Evolutionary conservation across 2,797 vertebrate genomes (phyloP), one percentile per base, ranked within the genome.

Genomic region (Etheostoma perlongum): DNA sequence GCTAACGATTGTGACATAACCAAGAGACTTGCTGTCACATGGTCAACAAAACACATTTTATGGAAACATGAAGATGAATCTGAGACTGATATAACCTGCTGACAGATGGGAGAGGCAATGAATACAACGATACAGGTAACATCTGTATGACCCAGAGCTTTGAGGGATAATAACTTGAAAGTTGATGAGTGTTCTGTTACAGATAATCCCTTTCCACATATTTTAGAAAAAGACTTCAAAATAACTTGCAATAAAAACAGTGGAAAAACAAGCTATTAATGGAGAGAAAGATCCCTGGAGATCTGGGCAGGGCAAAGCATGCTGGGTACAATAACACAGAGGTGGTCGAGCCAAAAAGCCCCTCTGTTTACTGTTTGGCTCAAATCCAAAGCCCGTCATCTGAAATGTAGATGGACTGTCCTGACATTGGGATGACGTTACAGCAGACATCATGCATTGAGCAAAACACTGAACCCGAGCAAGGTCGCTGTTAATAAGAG

Each of bases 301-400:
- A 73, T 9, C 19, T 46, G 75, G 54, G 54, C 69, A 21, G 81
- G 66, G 77, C 75, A 79, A 73, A 74, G 80, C 80, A 82, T 69
- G 66, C 65, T 83, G 87, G 78, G 80, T 88, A 81, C 3, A 12
- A 81, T 63, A 84, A 82, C 74, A 81, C 14, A 18, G 63, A 62
- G 63, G 40, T 65, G 76, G 74, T n/a, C 21, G 14, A 55, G 59
- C 48, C 59, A 53, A 7, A 67, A 23, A 51, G 74, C 25, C 11
- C 18, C 69, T 71, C 25, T 82, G 79, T 80, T 68, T 52, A 46
- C 49, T 73, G 68, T 74, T 81, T 25, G 36, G 48, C 10, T 67
- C 36, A 40, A 40, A 40, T 11, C 36, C 36, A 40, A 40, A 11
- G 36, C 36, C 9, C 36, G 9, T 40, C 36, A 10, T 36, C 36